Evolutionary conservation across 2,888 invertebrate species (phyloP).

Genomic region (Dasysyrphus tricinctus): DNA sequence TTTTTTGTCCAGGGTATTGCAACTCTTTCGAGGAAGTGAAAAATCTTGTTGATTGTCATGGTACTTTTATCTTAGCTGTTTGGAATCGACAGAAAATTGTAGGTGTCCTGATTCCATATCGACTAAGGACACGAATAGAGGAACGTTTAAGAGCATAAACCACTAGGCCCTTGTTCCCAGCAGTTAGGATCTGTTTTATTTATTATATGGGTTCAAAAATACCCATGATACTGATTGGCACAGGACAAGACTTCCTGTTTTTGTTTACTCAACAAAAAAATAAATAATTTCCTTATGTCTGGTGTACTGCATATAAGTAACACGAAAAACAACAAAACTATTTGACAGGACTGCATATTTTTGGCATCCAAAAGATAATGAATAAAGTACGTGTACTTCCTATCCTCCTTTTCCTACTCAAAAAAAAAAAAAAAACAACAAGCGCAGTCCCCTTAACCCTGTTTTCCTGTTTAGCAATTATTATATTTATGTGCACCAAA

Average conservation of each 20-base stretch:
- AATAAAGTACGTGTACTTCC: neutral
- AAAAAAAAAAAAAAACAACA: conserved; percentile 11
- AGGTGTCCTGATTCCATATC: no score
- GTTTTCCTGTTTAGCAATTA: conserved; percentile 56
- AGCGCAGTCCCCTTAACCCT: conserved; percentile 35
- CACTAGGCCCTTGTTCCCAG: no score
- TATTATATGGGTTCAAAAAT: no score
- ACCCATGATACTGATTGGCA: no score
- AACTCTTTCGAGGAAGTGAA: no score
- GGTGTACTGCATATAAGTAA: neutral
- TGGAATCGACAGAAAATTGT: no score
- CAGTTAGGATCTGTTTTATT: no score
- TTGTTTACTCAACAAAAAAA: neutral
- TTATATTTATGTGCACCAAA: conserved; percentile 23
- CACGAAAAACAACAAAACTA: neutral
- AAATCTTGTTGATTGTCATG: no score
- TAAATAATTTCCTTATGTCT: neutral
- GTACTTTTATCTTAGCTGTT: no score
- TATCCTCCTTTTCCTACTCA: neutral
- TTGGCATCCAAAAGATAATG: neutral
- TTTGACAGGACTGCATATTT: neutral
- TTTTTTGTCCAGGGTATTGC: no score
- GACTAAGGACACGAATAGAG: no score
- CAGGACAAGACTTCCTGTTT: neutral
- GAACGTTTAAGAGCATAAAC: no score